These are phyloP conservation scores for Antennarius striatus DNA, from an alignment of 2,113 vertebrate genomes.

Conservation along the genomic window DNA sequence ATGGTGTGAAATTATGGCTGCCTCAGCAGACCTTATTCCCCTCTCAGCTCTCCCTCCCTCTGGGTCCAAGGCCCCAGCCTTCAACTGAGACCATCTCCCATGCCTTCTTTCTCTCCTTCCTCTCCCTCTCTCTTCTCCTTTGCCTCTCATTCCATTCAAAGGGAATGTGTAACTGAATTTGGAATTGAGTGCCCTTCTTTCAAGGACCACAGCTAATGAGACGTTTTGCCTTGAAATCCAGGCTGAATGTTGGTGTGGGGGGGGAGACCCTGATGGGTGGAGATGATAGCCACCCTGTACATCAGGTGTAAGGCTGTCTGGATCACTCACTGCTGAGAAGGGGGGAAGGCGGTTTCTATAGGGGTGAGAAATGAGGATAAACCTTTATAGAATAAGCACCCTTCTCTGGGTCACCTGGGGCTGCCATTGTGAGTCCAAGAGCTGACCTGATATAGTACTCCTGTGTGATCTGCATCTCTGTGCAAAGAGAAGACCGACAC, in stretches of 20 bases:
- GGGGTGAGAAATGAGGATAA: conserved; percentile 52
- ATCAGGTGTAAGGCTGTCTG: conserved; percentile 61
- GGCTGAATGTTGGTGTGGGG: conserved; percentile 37
- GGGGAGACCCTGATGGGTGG: conserved; percentile 65
- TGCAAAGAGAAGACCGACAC: conserved; percentile 43
- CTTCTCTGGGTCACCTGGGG: conserved; percentile 59
- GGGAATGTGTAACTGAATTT: conserved; percentile 83
- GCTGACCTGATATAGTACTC: conserved; percentile 48
- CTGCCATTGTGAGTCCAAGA: conserved; percentile 62
- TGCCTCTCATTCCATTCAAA: conserved; percentile 78
- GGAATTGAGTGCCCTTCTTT: conserved; percentile 78
- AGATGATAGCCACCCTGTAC: conserved; percentile 64
- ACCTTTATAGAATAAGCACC: conserved; percentile 48
- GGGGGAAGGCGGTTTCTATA: conserved; percentile 51
- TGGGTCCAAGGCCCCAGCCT: conserved; percentile 73
- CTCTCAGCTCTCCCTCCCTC: conserved; percentile 62
- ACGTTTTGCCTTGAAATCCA: conserved; percentile 82
- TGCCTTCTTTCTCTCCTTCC: conserved; percentile 57
- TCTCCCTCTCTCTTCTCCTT: conserved; percentile 52
- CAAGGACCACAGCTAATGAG: conserved; percentile 81
- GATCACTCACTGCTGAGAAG: conserved; percentile 49
- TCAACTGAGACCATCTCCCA: conserved; percentile 58
- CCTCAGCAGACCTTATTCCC: conserved; percentile 67
- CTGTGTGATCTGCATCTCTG: conserved; percentile 58
- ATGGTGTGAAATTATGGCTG: conserved; percentile 78